These are phyloP conservation scores for Boloria euphrosyne DNA, from an alignment of 2,888 invertebrate species.

Conservation along the genomic window DNA sequence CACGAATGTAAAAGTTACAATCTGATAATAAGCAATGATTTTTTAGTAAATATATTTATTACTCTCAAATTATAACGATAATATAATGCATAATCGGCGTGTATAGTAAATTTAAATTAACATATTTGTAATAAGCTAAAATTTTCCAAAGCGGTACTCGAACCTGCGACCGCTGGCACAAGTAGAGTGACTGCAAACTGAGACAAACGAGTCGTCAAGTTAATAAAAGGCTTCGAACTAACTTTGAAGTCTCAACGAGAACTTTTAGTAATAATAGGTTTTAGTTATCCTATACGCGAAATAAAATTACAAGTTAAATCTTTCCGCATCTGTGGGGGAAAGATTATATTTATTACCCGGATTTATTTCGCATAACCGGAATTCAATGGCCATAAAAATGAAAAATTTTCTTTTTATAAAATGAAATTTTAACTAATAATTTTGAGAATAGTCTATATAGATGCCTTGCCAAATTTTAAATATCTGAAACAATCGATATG, in stretches of 20 bases:
- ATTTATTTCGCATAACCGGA: slow-evolving; percentile 35
- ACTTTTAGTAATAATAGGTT: neutral
- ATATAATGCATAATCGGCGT: too few relatives aligned
- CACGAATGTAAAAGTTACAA: too few relatives aligned
- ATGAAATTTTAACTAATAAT: slow-evolving; percentile 28
- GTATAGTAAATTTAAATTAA: too few relatives aligned
- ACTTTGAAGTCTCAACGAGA: neutral
- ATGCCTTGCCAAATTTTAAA: slow-evolving; percentile 4
- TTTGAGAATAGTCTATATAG: slow-evolving; percentile 10
- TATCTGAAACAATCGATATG: too few relatives aligned
- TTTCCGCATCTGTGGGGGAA: slow-evolving; percentile 36
- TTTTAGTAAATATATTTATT: too few relatives aligned
- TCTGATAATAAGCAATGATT: too few relatives aligned
- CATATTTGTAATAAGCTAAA: too few relatives aligned
- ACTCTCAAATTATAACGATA: too few relatives aligned
- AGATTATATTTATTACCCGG: slow-evolving; percentile 37
- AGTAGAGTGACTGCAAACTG: too few relatives aligned
- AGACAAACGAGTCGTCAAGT: too few relatives aligned
- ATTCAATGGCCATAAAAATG: slow-evolving; percentile 40
- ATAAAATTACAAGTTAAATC: slow-evolving; percentile 34
- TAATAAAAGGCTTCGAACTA: neutral
- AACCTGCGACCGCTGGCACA: too few relatives aligned
- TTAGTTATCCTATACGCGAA: slow-evolving; percentile 27
- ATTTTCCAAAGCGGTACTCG: neutral
- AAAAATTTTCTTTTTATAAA: slow-evolving; percentile 39